Base-by-base conservation (phyloP, 2,888 invertebrate genomes). In the Caenorhabditis macrosperma region DNA sequence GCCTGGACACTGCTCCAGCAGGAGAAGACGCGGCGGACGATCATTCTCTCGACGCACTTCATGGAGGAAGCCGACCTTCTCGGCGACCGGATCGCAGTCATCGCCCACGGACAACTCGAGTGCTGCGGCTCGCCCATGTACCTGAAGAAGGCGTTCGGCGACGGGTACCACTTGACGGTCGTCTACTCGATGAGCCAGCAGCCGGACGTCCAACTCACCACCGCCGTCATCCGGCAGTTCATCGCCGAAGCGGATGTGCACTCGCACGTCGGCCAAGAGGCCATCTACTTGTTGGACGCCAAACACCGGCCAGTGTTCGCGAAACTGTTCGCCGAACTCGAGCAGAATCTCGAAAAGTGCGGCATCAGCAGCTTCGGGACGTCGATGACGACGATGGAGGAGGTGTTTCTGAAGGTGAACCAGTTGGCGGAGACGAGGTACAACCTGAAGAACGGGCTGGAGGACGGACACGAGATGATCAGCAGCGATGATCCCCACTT, bases 11-110 rank as follows among this genome's bases (percentile, higher is more conserved):
- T 96, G 24, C 91, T 96, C 81, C 93, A 92, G 92, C 91, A 92
- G 10, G 92, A 93, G 83, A 91, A 93, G 46, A 91, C 91, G 92
- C 69, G 78, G 24, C 46, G 83, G 20, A 94, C 95, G 0, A 93
- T 96, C 89, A 93, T 96, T 52, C 91, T 96, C 77, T 94, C 95
- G 0, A 95, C 95, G 0, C 95, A 95, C 91, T 95, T 95, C 90
- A 95, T 95, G 95, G 95, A 95, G 88, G 95, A 96, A 91, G 95
- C 95, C 1, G 95, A 96, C 91, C 92, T 94, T 46, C 92, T 95
- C 1, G 95, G 95, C 0, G 95, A 95, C 91, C 77, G 86, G 1
- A 95, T 95, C 83, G 95, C 95, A 9, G 95, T 96, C 75, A 95
- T 96, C 94, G 94, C 95, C 1, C 93, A 93, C 57, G 95, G 95